These are phyloP conservation scores for Sinocyclocheilus grahami DNA, from an alignment of 2,113 vertebrate species.

Conservation along the genomic window DNA sequence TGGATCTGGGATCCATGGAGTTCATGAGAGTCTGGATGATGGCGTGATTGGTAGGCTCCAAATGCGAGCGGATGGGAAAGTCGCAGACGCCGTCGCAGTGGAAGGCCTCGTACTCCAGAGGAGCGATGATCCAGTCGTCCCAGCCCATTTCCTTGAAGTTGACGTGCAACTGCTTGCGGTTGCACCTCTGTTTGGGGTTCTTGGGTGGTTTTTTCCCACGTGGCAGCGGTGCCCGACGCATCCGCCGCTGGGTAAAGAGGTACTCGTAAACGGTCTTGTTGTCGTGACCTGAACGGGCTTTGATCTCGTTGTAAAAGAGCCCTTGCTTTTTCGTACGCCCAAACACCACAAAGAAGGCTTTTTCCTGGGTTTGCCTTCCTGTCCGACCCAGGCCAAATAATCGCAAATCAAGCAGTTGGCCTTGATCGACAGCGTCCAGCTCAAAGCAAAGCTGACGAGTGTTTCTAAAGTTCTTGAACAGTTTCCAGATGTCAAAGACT, in stretches of 20 bases:
- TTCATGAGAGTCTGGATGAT: constrained; percentile 98
- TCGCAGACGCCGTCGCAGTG: constrained; percentile 94
- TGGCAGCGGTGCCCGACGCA: constrained; percentile 85
- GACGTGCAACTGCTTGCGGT: constrained; percentile 89
- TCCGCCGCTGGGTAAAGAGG: constrained; percentile 92
- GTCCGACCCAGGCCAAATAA: constrained; percentile 85
- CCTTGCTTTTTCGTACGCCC: constrained; percentile 91
- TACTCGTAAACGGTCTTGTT: constrained; percentile 98
- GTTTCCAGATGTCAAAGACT: constrained; percentile 95
- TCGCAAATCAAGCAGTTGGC: constrained; percentile 84
- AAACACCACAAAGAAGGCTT: constrained; percentile 92
- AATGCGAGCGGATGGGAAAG: constrained; percentile 95
- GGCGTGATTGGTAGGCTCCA: constrained; percentile 96
- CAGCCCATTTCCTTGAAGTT: constrained; percentile 99
- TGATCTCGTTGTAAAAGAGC: constrained; percentile 97
- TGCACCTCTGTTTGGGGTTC: constrained; percentile 85
- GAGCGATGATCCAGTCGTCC: constrained; percentile 99
- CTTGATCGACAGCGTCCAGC: constrained; percentile 86
- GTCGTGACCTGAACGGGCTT: constrained; percentile 92
- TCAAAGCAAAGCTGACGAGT: constrained; percentile 91
- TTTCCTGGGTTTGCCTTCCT: constrained; percentile 88
- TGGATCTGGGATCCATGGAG: constrained; percentile 93
- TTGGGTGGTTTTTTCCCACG: constrained; percentile 83
- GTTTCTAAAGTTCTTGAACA: constrained; percentile 87
- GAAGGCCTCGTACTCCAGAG: constrained; percentile 92